A percentile compares a stretch with the other conserved stretches of the same genome.
These are phyloP conservation scores for Nebria brevicollis DNA, from an alignment of 2,888 invertebrate genomes.

Conservation along the genomic window DNA sequence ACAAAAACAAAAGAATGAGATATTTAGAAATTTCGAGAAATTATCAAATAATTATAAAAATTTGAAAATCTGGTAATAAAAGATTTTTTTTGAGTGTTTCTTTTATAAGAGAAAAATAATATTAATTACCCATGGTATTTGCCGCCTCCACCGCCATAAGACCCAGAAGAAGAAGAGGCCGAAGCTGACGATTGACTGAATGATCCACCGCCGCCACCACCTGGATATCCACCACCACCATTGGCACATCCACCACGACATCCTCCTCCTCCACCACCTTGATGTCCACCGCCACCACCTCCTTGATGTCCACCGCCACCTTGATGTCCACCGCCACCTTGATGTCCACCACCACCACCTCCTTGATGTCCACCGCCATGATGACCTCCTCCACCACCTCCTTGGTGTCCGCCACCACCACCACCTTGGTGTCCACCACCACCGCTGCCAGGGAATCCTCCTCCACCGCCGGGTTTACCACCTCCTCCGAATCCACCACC, in stretches of 20 bases:
- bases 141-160: slow-evolving; percentile 25
- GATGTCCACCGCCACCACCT: background rate
- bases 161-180: slow-evolving; percentile 28
- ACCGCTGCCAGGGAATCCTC: slow-evolving; percentile 42
- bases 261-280: background rate
- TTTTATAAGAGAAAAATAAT: background rate
- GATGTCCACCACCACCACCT: slow-evolving; percentile 8
- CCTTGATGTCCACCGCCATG: slow-evolving; percentile 13
- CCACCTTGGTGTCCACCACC: slow-evolving; percentile 49
- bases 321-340: background rate
- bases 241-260: background rate
- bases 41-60: no score
- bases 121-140: slow-evolving; percentile 9
- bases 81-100: no score
- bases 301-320: background rate
- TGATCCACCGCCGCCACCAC: slow-evolving; percentile 11
- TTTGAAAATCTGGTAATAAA: no score
- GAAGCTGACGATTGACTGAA: slow-evolving; percentile 24
- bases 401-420: slow-evolving; percentile 10
- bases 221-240: background rate
- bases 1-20: slow-evolving; percentile 11
- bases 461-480: slow-evolving; percentile 35
- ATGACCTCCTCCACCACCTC: slow-evolving; percentile 10
- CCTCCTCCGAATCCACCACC: slow-evolving; percentile 19
- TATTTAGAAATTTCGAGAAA: background rate